Percentiles rank a stretch among this genome's conserved stretches.
phyloP scores from a whole-genome alignment of 2,113 vertebrate species.

The Aplodontia rufa region DNA sequence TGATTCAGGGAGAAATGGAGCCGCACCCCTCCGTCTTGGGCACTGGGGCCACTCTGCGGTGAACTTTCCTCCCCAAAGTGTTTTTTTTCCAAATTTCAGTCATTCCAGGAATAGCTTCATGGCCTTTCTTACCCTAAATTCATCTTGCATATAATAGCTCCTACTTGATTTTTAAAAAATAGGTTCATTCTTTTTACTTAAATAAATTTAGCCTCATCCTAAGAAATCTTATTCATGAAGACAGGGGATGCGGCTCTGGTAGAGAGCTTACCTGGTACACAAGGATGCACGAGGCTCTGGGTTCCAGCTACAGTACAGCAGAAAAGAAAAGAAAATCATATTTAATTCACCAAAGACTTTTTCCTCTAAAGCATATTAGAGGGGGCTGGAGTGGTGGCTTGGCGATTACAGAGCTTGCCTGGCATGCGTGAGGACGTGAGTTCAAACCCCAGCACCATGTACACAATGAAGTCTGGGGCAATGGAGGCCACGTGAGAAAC shows the following conservation, averaged over 20 bases:
- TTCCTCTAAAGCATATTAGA: background rate
- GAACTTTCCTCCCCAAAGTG: background rate
- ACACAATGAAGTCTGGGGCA: too few species aligned
- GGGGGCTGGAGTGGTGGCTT: too few species aligned
- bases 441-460: too few species aligned
- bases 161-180: background rate
- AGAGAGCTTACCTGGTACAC: too few species aligned
- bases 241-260: too few species aligned
- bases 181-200: background rate
- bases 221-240: background rate
- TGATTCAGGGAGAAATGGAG: slow-evolving; percentile 67
- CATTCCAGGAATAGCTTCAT: slow-evolving; percentile 42
- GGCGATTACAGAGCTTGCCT: too few species aligned
- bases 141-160: background rate
- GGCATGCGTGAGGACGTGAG: too few species aligned
- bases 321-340: background rate
- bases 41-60: background rate
- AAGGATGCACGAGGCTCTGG: too few species aligned
- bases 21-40: slow-evolving; percentile 47
- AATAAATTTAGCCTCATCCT: background rate
- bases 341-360: background rate
- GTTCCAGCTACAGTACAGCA: too few species aligned
- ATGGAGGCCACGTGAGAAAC: too few species aligned
- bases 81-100: slow-evolving; percentile 52
- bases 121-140: slow-evolving; percentile 24